Evolutionary conservation across 2,797 vertebrate genomes (phyloP).

Genomic region (Anguilla obscura): DNA sequence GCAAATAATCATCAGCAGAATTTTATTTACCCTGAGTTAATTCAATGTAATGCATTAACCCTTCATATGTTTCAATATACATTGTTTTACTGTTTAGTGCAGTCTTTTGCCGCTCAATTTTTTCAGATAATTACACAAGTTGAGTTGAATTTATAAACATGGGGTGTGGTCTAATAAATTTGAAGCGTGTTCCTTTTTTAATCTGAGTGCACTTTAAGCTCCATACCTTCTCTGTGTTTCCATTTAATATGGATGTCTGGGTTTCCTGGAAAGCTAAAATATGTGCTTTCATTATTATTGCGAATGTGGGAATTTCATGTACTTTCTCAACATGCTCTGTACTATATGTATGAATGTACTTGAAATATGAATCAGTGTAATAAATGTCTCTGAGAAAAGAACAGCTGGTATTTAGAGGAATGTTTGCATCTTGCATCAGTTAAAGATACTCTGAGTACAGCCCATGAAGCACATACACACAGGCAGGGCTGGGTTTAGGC

Average conservation of each 20-base stretch:
- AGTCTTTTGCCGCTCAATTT: neutral
- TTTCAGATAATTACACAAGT: neutral
- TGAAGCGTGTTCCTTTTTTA: constrained; percentile 38
- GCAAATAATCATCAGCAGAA: constrained; percentile 49
- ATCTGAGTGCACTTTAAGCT: constrained; percentile 37
- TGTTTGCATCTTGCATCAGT: neutral
- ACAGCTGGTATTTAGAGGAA: neutral
- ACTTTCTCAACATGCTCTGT: constrained; percentile 26
- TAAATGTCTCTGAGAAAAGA: neutral
- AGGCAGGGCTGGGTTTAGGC: too few species aligned
- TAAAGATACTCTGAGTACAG: neutral
- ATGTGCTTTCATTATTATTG: neutral
- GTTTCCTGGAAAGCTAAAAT: neutral
- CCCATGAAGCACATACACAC: neutral
- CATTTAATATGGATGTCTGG: constrained; percentile 16
- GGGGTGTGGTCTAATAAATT: constrained; percentile 35
- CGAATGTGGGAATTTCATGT: constrained; percentile 1
- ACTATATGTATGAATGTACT: constrained; percentile 18
- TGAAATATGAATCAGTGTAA: constrained; percentile 19
- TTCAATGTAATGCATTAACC: neutral
- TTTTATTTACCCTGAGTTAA: constrained; percentile 26
- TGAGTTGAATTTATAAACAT: constrained; percentile 14
- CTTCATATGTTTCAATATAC: constrained; percentile 27
- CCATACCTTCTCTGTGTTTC: neutral
- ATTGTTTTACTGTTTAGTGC: neutral